Conservation (phyloP, 2,888 invertebrate genomes). For the Antheraea yamamai region DNA sequence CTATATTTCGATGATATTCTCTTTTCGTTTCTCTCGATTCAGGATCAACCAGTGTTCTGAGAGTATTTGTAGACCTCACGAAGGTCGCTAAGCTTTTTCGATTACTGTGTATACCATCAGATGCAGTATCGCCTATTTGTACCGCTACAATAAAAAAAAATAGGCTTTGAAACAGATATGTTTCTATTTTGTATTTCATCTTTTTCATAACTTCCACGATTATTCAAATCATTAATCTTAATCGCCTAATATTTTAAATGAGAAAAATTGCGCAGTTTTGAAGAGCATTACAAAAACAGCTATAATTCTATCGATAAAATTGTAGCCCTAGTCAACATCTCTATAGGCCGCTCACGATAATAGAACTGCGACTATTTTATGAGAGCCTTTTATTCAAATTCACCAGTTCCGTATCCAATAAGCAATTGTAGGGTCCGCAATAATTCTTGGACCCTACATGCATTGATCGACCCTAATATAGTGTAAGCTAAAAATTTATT, state of each 20-base stretch:
- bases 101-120: no score
- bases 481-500: conserved; percentile 23
- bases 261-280: no score
- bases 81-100: no score
- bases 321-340: conserved; percentile 36
- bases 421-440: conserved; percentile 33
- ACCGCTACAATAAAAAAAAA: no score
- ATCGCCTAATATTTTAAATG: neutral
- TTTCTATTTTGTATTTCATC: no score
- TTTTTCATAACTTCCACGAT: no score
- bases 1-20: no score
- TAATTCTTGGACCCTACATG: conserved; percentile 32
- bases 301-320: conserved; percentile 20
- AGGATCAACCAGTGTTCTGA: no score
- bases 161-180: no score
- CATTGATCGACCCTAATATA: conserved; percentile 23
- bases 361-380: conserved; percentile 75
- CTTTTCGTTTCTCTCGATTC: no score
- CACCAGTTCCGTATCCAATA: conserved; percentile 50
- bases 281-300: neutral
- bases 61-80: no score
- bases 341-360: conserved; percentile 61
- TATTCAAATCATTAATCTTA: neutral
- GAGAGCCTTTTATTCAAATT: conserved; percentile 79
- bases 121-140: no score